Conservation (phyloP, 1,140 invertebrate genomes). For the Macrotrachela quadricornifera region DNA sequence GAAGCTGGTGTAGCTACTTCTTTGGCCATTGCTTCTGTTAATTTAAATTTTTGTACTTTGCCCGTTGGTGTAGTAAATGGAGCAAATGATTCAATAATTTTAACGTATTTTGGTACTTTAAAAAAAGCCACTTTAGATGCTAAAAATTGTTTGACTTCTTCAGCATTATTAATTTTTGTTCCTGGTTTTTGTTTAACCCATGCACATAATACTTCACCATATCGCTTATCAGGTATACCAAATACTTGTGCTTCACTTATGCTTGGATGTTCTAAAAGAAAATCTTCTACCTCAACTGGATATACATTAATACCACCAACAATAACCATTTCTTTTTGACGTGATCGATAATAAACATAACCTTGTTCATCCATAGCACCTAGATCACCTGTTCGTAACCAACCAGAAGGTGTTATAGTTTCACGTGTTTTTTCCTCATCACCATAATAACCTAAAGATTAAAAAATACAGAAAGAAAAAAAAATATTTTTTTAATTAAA, state of each 20-base stretch:
- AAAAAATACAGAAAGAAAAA: too few species aligned
- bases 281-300: slow-evolving; percentile 61
- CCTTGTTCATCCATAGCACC: slow-evolving; percentile 51
- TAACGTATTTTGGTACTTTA: slow-evolving; percentile 56
- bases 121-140: slow-evolving; percentile 51
- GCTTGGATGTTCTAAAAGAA: slow-evolving; percentile 49
- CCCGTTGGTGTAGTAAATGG: slow-evolving; percentile 49
- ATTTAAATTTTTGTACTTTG: slow-evolving; percentile 53
- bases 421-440: slow-evolving; percentile 57
- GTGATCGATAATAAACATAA: slow-evolving; percentile 53
- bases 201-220: slow-evolving; percentile 64
- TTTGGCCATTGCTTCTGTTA: slow-evolving; percentile 28
- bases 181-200: slow-evolving; percentile 41
- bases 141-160: slow-evolving; percentile 45
- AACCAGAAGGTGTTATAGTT: slow-evolving; percentile 43
- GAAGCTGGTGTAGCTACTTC: not conserved
- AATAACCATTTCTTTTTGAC: slow-evolving; percentile 71
- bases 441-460: slow-evolving; percentile 53
- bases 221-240: slow-evolving; percentile 51
- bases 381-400: slow-evolving; percentile 42
- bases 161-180: slow-evolving; percentile 29
- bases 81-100: slow-evolving; percentile 47
- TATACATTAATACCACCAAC: slow-evolving; percentile 71
- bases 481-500: too few species aligned
- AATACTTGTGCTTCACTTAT: slow-evolving; percentile 50